Evolutionary conservation across 2,113 vertebrate genomes (phyloP), one percentile per base, ranked within the genome.

Genomic region (Mobula hypostoma): DNA sequence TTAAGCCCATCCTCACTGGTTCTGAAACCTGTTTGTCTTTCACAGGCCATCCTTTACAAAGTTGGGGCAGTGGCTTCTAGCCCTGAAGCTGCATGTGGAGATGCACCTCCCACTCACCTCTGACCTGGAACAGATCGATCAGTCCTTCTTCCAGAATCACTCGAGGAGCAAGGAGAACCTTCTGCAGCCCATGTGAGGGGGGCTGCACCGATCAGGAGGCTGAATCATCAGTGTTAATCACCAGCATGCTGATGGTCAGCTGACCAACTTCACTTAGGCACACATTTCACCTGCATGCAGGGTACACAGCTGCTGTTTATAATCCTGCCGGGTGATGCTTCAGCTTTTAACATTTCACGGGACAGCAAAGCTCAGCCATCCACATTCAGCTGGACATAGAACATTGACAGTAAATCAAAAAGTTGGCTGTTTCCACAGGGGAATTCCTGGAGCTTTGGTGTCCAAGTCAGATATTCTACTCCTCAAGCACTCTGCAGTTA

Each of bases 31-130:
- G 90, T 29, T 74, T 93, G 24, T 27, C 0, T 0, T 74, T 24
- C 95, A 36, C 21, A 99, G 99, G 94, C 98, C 98, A 0, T 96
- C 98, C 80, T 99, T 99, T 94, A 85, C 96, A 94, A 98, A 98
- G 96, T 97, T 99, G 96, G 98, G 98, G 94, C 98, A 98, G 95
- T 99, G 98, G 98, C 96, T 99, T 95, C 97, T 98, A 95, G 97
- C 97, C 88, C 97, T 99, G 48, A 98, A 96, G 96, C 98, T 99
- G 98, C 98, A 99, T 96, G 95, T 99, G 97, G 97, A 98, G 56
- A 97, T 98, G 72, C 97, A 96, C 85, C 96, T 99, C 24, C 98
- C 98, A 0, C 96, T 99, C 94, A 97, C 98, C 94, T 97, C 98
- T 0, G 98, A 99, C 94, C 96, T 99, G 95, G 98, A 98, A 83